phyloP scores from a whole-genome alignment of 2,888 invertebrate species.

The Synanthedon formicaeformis region DNA sequence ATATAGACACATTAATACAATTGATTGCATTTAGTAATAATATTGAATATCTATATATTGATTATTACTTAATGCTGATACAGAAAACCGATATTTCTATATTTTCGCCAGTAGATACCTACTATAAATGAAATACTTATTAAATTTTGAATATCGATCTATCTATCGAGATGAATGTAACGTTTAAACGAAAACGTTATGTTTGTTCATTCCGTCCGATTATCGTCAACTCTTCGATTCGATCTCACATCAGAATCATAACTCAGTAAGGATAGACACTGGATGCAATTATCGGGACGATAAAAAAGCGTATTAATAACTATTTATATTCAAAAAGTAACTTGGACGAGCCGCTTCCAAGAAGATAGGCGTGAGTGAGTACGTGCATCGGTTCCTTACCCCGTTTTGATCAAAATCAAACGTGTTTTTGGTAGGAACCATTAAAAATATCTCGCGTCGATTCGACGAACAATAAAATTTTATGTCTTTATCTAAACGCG shows the following conservation, averaged over 20 bases:
- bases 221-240: background rate
- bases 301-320: conserved; percentile 24
- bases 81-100: no score
- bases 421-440: conserved; percentile 18
- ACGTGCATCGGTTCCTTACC: conserved; percentile 29
- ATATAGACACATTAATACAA: no score
- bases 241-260: conserved; percentile 12
- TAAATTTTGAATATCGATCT: no score
- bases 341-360: background rate
- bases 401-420: conserved; percentile 36
- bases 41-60: no score
- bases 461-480: conserved; percentile 45
- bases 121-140: no score
- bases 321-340: conserved; percentile 22
- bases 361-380: conserved; percentile 5
- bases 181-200: no score
- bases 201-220: no score
- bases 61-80: no score
- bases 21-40: no score
- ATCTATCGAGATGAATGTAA: no score
- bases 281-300: conserved; percentile 24
- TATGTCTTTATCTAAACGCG: conserved; percentile 32
- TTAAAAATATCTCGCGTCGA: conserved; percentile 24
- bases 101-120: no score
- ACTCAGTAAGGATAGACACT: conserved; percentile 16